Conservation (phyloP, 2,888 invertebrate species). For the Blastobasis adustella region DNA sequence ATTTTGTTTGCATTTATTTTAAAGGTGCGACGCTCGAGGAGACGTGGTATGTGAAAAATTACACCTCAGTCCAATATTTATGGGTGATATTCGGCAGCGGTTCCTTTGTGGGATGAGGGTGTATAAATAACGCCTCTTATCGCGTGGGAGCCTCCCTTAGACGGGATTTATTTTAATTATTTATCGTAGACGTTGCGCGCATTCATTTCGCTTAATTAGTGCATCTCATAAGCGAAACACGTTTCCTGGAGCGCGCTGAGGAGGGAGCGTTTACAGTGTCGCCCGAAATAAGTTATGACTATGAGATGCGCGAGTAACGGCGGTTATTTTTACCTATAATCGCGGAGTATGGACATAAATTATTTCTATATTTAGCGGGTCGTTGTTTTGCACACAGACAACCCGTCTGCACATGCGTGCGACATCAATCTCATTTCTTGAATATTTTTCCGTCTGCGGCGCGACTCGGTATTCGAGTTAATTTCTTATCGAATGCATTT, state of each 20-base stretch:
- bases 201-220: slow-evolving; percentile 6
- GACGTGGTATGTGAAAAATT: slow-evolving; percentile 75
- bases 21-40: slow-evolving; percentile 72
- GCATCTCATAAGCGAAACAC: not conserved
- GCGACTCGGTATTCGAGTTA: slow-evolving; percentile 15
- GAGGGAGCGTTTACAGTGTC: slow-evolving; percentile 18
- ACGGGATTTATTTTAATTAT: slow-evolving; percentile 73
- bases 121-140: slow-evolving; percentile 75
- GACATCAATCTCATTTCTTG: slow-evolving; percentile 73
- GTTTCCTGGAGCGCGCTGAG: not conserved
- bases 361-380: slow-evolving; percentile 69
- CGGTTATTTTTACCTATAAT: slow-evolving; percentile 69
- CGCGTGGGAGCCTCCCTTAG: slow-evolving; percentile 73
- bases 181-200: slow-evolving; percentile 46
- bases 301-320: slow-evolving; percentile 52
- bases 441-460: slow-evolving; percentile 69
- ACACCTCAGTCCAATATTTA: slow-evolving; percentile 75
- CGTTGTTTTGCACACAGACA: slow-evolving; percentile 70
- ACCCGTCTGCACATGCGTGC: slow-evolving; percentile 72
- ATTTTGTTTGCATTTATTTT: slow-evolving; percentile 76
- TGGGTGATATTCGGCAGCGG: slow-evolving; percentile 76
- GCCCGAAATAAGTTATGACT: slow-evolving; percentile 54
- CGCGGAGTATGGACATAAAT: slow-evolving; percentile 72
- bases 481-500: slow-evolving; percentile 2
- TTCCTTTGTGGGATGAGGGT: slow-evolving; percentile 72